Base-by-base conservation (phyloP, 1,140 invertebrate species). In the Sesamia nonagrioides region DNA sequence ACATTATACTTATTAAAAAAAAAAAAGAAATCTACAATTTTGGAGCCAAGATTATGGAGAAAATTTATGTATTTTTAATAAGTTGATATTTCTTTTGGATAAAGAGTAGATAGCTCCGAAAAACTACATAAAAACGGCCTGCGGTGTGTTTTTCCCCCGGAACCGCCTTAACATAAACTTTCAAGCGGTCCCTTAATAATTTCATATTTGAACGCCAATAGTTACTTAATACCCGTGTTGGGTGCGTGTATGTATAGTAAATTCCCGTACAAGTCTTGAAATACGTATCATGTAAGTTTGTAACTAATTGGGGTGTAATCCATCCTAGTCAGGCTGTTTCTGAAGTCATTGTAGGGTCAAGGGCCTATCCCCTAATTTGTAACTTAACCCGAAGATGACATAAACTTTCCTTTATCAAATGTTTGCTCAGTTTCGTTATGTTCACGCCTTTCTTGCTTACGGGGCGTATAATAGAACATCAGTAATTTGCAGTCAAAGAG, bases 251-350 rank as follows among this genome's bases (percentile, higher is more conserved):
- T 27, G 27, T 27, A 27, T 27, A 56, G 52, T 73, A 58, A 73
- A 58, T 73, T 73, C 42, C 58, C 71, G n/a, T 58, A 73, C 71
- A 73, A 73, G 54, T 73, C 71, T 42, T 73, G n/a, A 40, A 58
- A 56, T 58, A 0, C 11, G 13, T 50, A 50, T 6, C 1, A n/a
- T n/a, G 1, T 50, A 50, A 40, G 27, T 52, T 15, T 42, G 54
- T 15, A 42, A 73, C 52, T 73, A 73, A 73, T 73, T 73, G 71
- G 52, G 71, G 71, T 73, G 71, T 73, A 73, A 73, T 73, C 52
- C 52, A 73, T 73, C 52, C 33, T 58, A n/a, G 52, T 73, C 35
- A 4, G 11, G 17, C 52, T 52, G 54, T 58, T 54, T 58, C 71
- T 58, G 33, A 58, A 58, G 50, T 73, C 54, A 73, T 42, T 21